A percentile compares a stretch with the other conserved stretches of the same genome.
These are phyloP conservation scores for Brachypterus glaber DNA, from an alignment of 2,888 invertebrate species.

Conservation along the genomic window DNA sequence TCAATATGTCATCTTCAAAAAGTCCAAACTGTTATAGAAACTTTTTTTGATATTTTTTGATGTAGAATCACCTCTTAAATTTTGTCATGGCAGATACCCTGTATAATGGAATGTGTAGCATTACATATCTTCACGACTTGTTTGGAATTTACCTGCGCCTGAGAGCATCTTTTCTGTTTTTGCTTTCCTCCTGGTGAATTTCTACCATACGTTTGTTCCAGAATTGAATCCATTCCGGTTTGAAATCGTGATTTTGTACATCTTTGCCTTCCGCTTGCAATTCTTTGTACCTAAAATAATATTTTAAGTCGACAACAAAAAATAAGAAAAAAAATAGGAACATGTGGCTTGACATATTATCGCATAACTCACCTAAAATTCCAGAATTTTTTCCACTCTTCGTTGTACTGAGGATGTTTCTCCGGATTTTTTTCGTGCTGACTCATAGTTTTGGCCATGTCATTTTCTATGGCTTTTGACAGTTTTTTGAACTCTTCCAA, in stretches of 20 bases:
- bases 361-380: constrained; percentile 50
- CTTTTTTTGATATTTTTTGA: too few relatives aligned
- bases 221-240: constrained; percentile 79
- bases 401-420: constrained; percentile 78
- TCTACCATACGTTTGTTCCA: constrained; percentile 79
- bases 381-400: constrained; percentile 89
- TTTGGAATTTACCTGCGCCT: constrained; percentile 45
- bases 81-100: too few relatives aligned
- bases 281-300: constrained; percentile 28
- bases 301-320: background rate
- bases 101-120: too few relatives aligned
- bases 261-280: constrained; percentile 46
- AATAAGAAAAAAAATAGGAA: background rate
- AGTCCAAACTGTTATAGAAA: too few relatives aligned
- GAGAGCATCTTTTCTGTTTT: constrained; percentile 57
- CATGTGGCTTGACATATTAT: background rate
- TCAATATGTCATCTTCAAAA: too few relatives aligned
- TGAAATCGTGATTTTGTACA: constrained; percentile 72
- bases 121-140: too few relatives aligned
- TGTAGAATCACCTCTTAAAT: too few relatives aligned
- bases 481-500: constrained; percentile 45
- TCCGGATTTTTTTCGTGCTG: constrained; percentile 79
- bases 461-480: constrained; percentile 45
- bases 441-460: constrained; percentile 55
- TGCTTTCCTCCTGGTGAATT: constrained; percentile 60